Evolutionary conservation across 2,797 vertebrate genomes (phyloP).

Genomic region (Gastrophryne carolinensis): DNA sequence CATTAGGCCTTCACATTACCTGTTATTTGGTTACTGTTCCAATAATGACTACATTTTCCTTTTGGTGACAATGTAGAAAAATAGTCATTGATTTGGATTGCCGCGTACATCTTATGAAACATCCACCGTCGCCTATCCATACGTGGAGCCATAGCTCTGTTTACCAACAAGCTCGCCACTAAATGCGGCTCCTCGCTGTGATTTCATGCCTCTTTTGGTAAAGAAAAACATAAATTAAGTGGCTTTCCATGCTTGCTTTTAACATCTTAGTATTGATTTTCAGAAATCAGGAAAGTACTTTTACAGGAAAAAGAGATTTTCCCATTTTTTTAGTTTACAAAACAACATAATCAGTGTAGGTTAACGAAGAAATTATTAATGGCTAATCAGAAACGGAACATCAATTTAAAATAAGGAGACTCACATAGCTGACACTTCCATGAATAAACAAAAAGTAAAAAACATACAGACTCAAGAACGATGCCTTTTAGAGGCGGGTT

Average conservation of each 20-base stretch:
- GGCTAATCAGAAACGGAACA: too few species aligned
- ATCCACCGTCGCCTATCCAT: background rate
- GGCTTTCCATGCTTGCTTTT: background rate
- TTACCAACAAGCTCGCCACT: background rate
- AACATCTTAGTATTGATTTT: constrained; percentile 33
- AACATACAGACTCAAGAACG: too few species aligned
- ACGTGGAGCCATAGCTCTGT: background rate
- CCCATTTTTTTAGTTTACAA: background rate
- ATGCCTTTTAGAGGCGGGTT: too few species aligned
- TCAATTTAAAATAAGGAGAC: too few species aligned
- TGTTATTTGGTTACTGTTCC: constrained; percentile 13
- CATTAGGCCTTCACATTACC: constrained; percentile 22
- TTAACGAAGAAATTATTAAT: too few species aligned
- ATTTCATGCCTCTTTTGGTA: constrained; percentile 1
- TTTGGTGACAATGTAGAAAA: constrained; percentile 11
- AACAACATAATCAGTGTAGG: too few species aligned
- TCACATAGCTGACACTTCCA: too few species aligned
- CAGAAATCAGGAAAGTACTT: background rate
- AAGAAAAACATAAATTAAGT: background rate
- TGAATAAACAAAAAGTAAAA: too few species aligned
- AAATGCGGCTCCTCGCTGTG: background rate
- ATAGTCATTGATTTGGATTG: constrained; percentile 6
- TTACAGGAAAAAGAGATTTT: background rate
- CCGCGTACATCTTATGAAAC: background rate
- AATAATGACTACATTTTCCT: constrained; percentile 13